A percentile compares a stretch with the other conserved stretches of the same genome.
Evolutionary conservation across 1,140 invertebrate genomes (phyloP).

Genomic region (Leptoteleia sp.): DNA sequence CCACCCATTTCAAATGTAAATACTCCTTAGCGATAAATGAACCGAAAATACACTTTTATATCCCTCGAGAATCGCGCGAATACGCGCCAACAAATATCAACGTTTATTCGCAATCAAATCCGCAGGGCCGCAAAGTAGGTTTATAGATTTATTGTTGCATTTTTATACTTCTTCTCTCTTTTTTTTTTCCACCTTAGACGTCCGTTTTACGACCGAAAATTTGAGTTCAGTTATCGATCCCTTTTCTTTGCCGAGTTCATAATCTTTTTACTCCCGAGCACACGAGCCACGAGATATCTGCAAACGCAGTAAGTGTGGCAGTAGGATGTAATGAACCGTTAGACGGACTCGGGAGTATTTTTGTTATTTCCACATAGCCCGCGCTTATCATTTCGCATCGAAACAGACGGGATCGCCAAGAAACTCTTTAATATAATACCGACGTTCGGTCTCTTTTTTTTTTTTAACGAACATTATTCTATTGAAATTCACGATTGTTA

Average conservation of each 20-base stretch:
- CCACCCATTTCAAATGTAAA: constrained; percentile 1
- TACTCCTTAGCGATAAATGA: constrained; percentile 11
- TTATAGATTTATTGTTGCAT: constrained; percentile 34
- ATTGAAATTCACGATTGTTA: constrained; percentile 8
- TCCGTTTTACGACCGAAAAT: constrained; percentile 28
- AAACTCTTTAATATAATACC: constrained; percentile 43
- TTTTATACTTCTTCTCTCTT: no score
- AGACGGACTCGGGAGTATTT: constrained; percentile 73
- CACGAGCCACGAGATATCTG: constrained; percentile 48
- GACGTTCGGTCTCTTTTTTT: constrained; percentile 2
- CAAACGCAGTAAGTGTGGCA: constrained; percentile 75
- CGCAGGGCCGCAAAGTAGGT: constrained; percentile 30
- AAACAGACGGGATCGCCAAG: constrained; percentile 61
- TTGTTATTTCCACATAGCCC: constrained; percentile 72
- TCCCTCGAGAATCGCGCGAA: no score
- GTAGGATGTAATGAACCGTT: constrained; percentile 78
- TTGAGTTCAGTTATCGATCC: constrained; percentile 38
- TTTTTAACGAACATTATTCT: constrained; percentile 5
- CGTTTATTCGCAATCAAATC: constrained; percentile 2
- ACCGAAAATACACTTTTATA: background rate
- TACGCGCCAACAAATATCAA: background rate
- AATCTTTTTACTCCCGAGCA: constrained; percentile 44
- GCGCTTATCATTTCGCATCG: constrained; percentile 62
- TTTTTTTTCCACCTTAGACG: constrained; percentile 6
- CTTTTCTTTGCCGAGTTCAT: constrained; percentile 26